Evolutionary conservation across 2,113 vertebrate genomes (phyloP), one percentile per base, ranked within the genome.

Genomic region (Aptenodytes patagonicus): DNA sequence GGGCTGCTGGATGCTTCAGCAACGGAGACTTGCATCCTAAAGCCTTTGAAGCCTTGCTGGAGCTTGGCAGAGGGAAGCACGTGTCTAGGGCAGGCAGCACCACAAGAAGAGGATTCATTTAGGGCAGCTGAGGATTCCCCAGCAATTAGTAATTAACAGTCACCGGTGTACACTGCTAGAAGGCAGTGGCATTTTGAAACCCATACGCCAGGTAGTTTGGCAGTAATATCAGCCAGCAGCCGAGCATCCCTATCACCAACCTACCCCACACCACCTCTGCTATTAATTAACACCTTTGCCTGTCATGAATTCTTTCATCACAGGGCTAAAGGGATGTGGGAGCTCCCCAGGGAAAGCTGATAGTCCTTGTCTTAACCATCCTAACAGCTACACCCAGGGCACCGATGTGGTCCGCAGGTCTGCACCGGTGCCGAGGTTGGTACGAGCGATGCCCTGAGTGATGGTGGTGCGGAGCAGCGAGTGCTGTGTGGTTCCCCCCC

Each of bases 171-270:
- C 8, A 0, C 9, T 4, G 25, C 28, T 42, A 34, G 36, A 51
- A 75, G 36, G 55, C 24, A 29, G 42, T 1, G 5, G 34, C 18
- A 18, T 52, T 77, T 54, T 36, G 83, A 54, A 66, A 46, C 29
- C 22, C 13, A 3, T 1, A 13, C 2, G 0, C 29, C 5, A 5
- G 10, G 38, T 3, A 7, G 31, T 70, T 70, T 31, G 44, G 42
- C 40, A n/a, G 47, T 22, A 49, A 12, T 3, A 62, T 17, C 42
- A 51, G 24, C 36, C 47, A 51, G 68, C n/a, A 72, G 52, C 60
- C 0, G 0, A 72, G 71, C 46, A 68, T 13, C 46, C 49, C 6
- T 11, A 3, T 9, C 70, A 4, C n/a, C 36, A 29, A 20, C 14
- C 40, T 12, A 10, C 32, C 26, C 69, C n/a, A 5, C 38, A 0